A percentile compares a stretch with the other conserved stretches of the same genome.
Evolutionary conservation across 2,113 vertebrate genomes (phyloP).

Genomic region (Forbesichthys agassizii): DNA sequence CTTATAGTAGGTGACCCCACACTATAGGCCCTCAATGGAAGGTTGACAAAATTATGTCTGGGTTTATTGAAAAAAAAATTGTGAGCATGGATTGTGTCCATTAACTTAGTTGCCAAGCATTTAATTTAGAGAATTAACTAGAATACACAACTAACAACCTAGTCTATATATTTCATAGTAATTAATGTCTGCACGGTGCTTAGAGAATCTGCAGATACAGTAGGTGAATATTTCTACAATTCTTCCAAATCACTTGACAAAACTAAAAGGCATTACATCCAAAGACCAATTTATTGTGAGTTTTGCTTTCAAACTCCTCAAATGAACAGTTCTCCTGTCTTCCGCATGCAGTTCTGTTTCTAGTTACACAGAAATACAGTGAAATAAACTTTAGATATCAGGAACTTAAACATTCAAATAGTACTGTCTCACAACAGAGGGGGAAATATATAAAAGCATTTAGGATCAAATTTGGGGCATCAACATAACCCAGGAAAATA

Average conservation of each 20-base stretch:
- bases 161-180: too few relatives aligned
- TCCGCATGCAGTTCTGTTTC: constrained; percentile 50
- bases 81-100: too few relatives aligned
- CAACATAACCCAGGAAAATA: not conserved
- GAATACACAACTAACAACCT: too few relatives aligned
- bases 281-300: constrained; percentile 62
- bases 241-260: not conserved
- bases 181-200: too few relatives aligned
- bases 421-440: constrained; percentile 15
- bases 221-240: too few relatives aligned
- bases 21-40: too few relatives aligned
- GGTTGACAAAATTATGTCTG: too few relatives aligned
- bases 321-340: constrained; percentile 54
- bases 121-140: too few relatives aligned
- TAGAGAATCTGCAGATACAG: too few relatives aligned
- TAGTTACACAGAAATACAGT: not conserved
- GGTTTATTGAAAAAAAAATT: too few relatives aligned
- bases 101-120: too few relatives aligned
- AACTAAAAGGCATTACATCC: constrained; percentile 25
- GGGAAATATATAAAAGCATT: constrained; percentile 2
- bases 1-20: too few relatives aligned
- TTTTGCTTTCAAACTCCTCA: constrained; percentile 51
- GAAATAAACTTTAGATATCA: constrained; percentile 3
- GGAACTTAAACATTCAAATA: constrained; percentile 21
- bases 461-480: not conserved